Evolutionary conservation across 2,113 vertebrate genomes (phyloP), one percentile per base, ranked within the genome.

Genomic region (Passer montanus): DNA sequence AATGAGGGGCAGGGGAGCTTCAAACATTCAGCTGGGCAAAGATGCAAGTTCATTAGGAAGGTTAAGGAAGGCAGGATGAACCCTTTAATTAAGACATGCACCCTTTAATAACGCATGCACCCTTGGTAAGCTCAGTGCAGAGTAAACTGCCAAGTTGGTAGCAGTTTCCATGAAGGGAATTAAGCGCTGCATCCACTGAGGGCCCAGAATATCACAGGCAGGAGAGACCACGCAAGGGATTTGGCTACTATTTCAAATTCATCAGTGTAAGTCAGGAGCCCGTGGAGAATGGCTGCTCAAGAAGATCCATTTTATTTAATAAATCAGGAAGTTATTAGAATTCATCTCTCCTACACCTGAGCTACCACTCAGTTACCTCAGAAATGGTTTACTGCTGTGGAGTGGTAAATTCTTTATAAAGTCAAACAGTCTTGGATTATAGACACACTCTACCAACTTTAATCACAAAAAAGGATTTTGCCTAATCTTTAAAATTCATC

Each of bases 1-100:
- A 49, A 41, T 2, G 4, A 15, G 9, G 6, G 11, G 7, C 8
- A 39, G 4, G 4, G 3, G 8, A 4, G 18, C 16, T 81, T 21
- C 56, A 84, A 53, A 60, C 20, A 55, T 35, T 46, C 64, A 70
- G 9, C 9, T 67, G 23, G 2, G 19, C 19, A 3, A 78, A 90
- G 75, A 23, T 1, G 50, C 17, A 80, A 84, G 15, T 84, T n/a
- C 59, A 5, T 41, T 69, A 30, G 63, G 28, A 73, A 75, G 26
- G 9, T n/a, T n/a, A 59, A 74, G 3, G 19, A 59, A 67, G 15
- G 33, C 23, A 64, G 73, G 24, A 24, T 53, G 53, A 80, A 64
- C 15, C 4, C 20, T 74, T 74, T 62, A 39, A 18, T 26, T 62
- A 49, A 58, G 41, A 56, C 78, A 14, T 6, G 35, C 35, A 37